Base-by-base conservation (phyloP, 2,888 invertebrate species). In the Apamea monoglypha region DNA sequence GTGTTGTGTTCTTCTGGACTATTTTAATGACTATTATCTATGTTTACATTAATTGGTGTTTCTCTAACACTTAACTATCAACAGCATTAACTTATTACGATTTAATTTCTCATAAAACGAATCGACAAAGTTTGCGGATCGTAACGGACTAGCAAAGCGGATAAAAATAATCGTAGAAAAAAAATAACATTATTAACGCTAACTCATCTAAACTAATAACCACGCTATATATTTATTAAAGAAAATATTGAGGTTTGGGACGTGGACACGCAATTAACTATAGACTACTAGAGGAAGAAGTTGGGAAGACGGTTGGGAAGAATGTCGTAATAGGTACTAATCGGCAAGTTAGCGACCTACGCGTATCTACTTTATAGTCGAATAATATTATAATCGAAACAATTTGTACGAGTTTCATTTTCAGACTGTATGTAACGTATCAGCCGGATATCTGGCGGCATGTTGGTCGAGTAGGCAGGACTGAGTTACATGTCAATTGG, bases 61-160 rank as follows among this genome's bases (percentile, higher is more conserved):
- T 63, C 61, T 66, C 44, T 61, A 69, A 74, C 56, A 80, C 73
- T 63, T 83, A 56, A 50, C 16, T 25, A 68, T 32, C 14, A 72
- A 77, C 59, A 44, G 59, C 32, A 70, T 32, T 69, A 59, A 70
- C 25, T 61, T 53, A 40, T 56, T 72, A 61, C 32, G 59, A 53
- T 56, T 47, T 32, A 63, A 50, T 56, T 64, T 36, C 12, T 64
- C 25, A 36, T 64, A 25, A 21, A 64, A 64, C 53, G 76, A 66
- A 63, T 68, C 32, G 10, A 63, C 8, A 14, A 53, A 71, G 76
- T 66, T 72, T n/a, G 14, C 18, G 59, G 16, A 76, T 82, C 79
- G 80, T 90, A 90, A 88, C 90, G 67, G 77, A 90, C 90, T 86
- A 90, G 91, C 90, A 90, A 90, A 90, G 89, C 88, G 73, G 59